A percentile compares a stretch with the other conserved stretches of the same genome.
phyloP scores from a whole-genome alignment of 2,797 vertebrate species.

The Cynopterus sphinx region DNA sequence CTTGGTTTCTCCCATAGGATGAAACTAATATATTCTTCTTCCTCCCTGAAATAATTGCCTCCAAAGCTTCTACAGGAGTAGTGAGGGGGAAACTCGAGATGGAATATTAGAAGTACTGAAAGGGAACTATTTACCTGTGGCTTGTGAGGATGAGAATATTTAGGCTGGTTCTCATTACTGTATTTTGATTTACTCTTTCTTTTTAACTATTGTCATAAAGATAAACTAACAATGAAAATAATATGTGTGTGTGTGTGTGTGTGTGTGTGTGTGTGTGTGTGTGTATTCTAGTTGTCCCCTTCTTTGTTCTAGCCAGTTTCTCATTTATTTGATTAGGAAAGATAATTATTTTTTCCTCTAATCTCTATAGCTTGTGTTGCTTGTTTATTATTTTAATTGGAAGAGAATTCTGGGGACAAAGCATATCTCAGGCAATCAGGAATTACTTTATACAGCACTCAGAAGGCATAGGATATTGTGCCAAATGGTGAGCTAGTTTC shows the following conservation, averaged over 20 bases:
- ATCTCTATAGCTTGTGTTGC: slow-evolving; percentile 64
- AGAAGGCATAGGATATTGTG: slow-evolving; percentile 17
- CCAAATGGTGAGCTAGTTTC: slow-evolving; percentile 52
- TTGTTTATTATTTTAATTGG: slow-evolving; percentile 82
- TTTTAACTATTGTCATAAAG: neutral
- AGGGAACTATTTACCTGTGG: neutral
- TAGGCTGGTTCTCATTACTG: neutral
- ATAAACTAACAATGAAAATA: slow-evolving; percentile 62
- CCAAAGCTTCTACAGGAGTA: slow-evolving; percentile 49
- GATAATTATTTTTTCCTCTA: slow-evolving; percentile 60
- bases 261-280: no score
- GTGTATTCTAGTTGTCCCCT: slow-evolving; percentile 22
- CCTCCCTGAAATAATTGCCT: slow-evolving; percentile 66
- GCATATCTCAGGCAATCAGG: neutral
- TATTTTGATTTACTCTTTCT: slow-evolving; percentile 60
- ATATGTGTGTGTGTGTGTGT: no score
- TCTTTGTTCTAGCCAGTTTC: slow-evolving; percentile 52
- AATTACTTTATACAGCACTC: slow-evolving; percentile 23
- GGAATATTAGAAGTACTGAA: slow-evolving; percentile 8
- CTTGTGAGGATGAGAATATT: neutral
- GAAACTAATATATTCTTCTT: slow-evolving; percentile 63
- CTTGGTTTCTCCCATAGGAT: slow-evolving; percentile 61
- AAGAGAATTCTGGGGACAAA: slow-evolving; percentile 34
- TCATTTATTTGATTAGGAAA: slow-evolving; percentile 74
- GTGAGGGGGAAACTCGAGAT: slow-evolving; percentile 38